Evolutionary conservation across 2,113 vertebrate species (phyloP).

Genomic region (Uria lomvia): DNA sequence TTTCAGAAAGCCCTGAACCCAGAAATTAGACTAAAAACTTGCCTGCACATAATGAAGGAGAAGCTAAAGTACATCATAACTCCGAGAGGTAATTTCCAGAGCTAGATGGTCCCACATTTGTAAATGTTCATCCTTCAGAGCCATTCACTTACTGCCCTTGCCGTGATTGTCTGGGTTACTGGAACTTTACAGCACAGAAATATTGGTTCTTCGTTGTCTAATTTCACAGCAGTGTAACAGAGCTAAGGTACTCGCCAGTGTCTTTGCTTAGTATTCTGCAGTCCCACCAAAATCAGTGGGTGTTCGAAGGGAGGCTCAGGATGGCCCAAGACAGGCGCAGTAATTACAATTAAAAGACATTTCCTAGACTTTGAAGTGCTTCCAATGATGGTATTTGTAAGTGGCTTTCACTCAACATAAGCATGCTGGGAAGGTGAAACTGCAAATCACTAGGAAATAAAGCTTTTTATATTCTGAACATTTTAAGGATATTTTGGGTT

Average conservation of each 20-base stretch:
- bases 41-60: neutral
- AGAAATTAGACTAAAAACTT: slow-evolving; percentile 16
- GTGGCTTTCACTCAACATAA: neutral
- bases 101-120: neutral
- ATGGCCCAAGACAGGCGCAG: neutral
- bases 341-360: neutral
- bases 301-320: neutral
- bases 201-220: neutral
- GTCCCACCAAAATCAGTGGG: neutral
- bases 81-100: slow-evolving; percentile 4
- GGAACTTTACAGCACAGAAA: neutral
- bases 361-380: neutral
- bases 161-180: neutral
- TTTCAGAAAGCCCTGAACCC: slow-evolving; percentile 10
- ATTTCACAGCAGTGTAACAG: neutral
- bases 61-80: neutral
- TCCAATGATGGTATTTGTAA: neutral
- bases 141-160: neutral
- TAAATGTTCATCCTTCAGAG: neutral
- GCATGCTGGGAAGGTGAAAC: neutral
- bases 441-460: neutral
- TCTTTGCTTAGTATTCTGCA: neutral
- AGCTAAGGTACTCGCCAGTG: neutral
- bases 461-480: neutral
- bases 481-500: neutral